These are phyloP conservation scores for Brenthis hecate DNA, from an alignment of 2,888 invertebrate species.

Conservation along the genomic window DNA sequence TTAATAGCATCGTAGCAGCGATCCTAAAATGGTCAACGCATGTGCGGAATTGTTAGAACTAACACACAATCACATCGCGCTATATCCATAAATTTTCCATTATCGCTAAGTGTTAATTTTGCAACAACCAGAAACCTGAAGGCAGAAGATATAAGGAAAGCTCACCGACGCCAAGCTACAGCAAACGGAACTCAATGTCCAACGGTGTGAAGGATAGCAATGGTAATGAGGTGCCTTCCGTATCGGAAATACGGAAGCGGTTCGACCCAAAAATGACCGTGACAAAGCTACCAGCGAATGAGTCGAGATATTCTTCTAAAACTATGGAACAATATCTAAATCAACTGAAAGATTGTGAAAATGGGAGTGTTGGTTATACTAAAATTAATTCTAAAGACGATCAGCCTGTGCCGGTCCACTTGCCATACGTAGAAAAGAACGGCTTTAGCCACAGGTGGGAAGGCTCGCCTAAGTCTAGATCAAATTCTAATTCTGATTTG, in stretches of 20 bases:
- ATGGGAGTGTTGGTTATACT: slow-evolving; percentile 65
- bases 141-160: slow-evolving; percentile 72
- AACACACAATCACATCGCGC: slow-evolving; percentile 76
- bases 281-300: slow-evolving; percentile 73
- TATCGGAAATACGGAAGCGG: slow-evolving; percentile 82
- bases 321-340: slow-evolving; percentile 68
- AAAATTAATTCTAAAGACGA: slow-evolving; percentile 68
- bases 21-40: slow-evolving; percentile 45
- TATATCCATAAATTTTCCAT: slow-evolving; percentile 43
- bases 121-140: slow-evolving; percentile 72
- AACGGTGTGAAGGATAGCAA: slow-evolving; percentile 82
- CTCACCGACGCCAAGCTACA: slow-evolving; percentile 65
- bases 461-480: slow-evolving; percentile 62
- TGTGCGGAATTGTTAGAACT: slow-evolving; percentile 66
- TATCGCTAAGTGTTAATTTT: slow-evolving; percentile 61
- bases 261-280: slow-evolving; percentile 81
- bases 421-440: slow-evolving; percentile 71
- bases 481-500: slow-evolving; percentile 70
- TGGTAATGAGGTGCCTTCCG: slow-evolving; percentile 82
- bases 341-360: slow-evolving; percentile 72
- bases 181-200: slow-evolving; percentile 64
- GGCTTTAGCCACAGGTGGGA: slow-evolving; percentile 64
- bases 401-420: slow-evolving; percentile 73
- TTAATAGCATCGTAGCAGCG: slow-evolving; percentile 46
- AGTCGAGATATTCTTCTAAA: slow-evolving; percentile 60